phyloP scores from a whole-genome alignment of 2,797 vertebrate genomes.

The Phyllotis vaccarum region DNA sequence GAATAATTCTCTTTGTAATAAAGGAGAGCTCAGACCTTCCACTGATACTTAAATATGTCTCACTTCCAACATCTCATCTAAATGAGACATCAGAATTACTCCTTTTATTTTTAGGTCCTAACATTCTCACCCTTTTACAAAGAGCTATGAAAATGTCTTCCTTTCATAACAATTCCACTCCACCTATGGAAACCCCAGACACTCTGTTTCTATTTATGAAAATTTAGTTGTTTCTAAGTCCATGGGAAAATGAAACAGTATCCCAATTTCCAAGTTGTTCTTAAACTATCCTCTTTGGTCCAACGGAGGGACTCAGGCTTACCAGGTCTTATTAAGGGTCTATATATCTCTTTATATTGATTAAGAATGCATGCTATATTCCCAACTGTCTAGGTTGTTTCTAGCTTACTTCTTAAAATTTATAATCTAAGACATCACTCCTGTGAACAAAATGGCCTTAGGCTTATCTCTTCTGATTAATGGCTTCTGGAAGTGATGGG shows the following conservation, averaged over 20 bases:
- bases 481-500: background rate
- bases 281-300: background rate
- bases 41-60: background rate
- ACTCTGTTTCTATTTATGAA: background rate
- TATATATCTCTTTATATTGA: background rate
- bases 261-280: background rate
- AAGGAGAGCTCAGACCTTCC: background rate
- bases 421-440: background rate
- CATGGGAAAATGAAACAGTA: background rate
- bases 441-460: background rate
- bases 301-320: no score
- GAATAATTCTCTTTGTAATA: no score
- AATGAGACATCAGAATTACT: background rate
- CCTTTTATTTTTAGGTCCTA: background rate
- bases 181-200: background rate
- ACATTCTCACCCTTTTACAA: background rate
- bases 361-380: background rate
- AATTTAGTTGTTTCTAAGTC: background rate
- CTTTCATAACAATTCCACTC: background rate
- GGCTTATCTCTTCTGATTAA: background rate
- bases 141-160: background rate
- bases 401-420: background rate
- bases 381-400: background rate
- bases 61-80: background rate
- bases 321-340: no score